A percentile compares a stretch with the other conserved stretches of the same genome.
These are phyloP conservation scores for Epizoanthus illoricatus DNA, from an alignment of 92 coral and sea anemone genomes.

Conservation along the genomic window DNA sequence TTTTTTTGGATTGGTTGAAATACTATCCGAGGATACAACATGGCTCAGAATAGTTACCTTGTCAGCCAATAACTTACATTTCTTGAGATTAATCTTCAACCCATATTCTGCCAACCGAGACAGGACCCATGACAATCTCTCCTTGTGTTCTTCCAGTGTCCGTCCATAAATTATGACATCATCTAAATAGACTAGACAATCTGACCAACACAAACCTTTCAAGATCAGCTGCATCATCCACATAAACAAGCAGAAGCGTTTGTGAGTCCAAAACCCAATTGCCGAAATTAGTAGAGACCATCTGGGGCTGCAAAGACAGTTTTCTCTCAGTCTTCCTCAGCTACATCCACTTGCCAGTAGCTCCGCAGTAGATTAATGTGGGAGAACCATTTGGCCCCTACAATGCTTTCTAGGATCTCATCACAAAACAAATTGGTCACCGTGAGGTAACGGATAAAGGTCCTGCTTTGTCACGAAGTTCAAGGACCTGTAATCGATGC, in stretches of 20 bases:
- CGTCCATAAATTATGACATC: conserved; percentile 39
- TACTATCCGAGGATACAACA: conserved; percentile 26
- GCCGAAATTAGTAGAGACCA: background rate
- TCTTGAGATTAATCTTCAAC: conserved; percentile 14
- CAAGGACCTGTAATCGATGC: conserved; percentile 48
- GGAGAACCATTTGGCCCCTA: conserved; percentile 45
- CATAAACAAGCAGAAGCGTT: conserved; percentile 42
- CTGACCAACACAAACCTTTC: conserved; percentile 41
- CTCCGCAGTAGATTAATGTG: conserved; percentile 37
- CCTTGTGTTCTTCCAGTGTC: conserved; percentile 35
- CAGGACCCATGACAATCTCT: conserved; percentile 35
- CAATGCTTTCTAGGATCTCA: conserved; percentile 42
- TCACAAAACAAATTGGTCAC: conserved; percentile 24
- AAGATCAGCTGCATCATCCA: conserved; percentile 37
- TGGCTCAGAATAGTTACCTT: conserved; percentile 29
- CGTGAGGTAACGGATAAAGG: too few relatives aligned
- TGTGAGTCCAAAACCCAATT: too few relatives aligned
- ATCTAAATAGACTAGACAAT: conserved; percentile 42
- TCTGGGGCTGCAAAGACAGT: conserved; percentile 40
- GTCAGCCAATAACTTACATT: conserved; percentile 43
- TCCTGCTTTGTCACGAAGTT: conserved; percentile 28
- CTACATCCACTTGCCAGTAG: conserved; percentile 44
- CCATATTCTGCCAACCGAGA: background rate
- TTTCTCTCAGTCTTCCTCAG: conserved; percentile 43
- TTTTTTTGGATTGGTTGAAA: conserved; percentile 41